Conservation (phyloP, 37 sponge, comb jelly and placozoan genomes). For the Mnemiopsis leidyi region DNA sequence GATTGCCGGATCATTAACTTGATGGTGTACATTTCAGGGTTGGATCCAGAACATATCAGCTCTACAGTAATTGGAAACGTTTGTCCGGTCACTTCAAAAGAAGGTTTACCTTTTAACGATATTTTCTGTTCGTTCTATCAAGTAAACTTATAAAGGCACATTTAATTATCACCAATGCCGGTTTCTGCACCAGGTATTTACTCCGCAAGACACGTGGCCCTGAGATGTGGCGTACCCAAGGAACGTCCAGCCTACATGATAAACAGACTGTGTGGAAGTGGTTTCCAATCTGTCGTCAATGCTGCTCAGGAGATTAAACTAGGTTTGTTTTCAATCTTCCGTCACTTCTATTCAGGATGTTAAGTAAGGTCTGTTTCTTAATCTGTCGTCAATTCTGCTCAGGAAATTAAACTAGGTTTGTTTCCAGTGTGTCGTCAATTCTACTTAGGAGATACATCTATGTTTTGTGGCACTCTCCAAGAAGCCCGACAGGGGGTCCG, state of each 20-base stretch:
- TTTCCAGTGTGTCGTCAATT: too few relatives aligned
- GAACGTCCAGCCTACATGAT: conserved; percentile 80
- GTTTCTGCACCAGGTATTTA: not conserved
- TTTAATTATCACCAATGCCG: not conserved
- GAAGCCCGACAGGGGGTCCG: too few relatives aligned
- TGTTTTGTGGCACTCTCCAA: too few relatives aligned
- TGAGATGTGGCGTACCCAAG: conserved; percentile 73
- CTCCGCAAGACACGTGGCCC: conserved; percentile 48
- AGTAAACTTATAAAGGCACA: too few relatives aligned
- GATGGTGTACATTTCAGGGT: not conserved
- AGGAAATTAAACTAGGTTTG: conserved; percentile 70
- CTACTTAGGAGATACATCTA: too few relatives aligned
- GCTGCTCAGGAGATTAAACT: conserved; percentile 83
- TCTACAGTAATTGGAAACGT: conserved; percentile 58
- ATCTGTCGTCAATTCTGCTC: conserved; percentile 87
- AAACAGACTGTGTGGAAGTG: conserved; percentile 94
- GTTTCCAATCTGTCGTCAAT: conserved; percentile 94
- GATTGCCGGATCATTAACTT: too few relatives aligned
- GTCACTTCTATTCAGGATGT: too few relatives aligned
- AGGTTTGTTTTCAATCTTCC: too few relatives aligned
- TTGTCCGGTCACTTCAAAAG: conserved; percentile 39
- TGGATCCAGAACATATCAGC: not conserved
- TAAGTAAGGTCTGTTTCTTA: too few relatives aligned
- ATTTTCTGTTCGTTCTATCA: not conserved
- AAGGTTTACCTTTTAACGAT: too few relatives aligned